A percentile compares a stretch with the other conserved stretches of the same genome.
phyloP scores from a whole-genome alignment of 2,113 vertebrate species.

The Laterallus jamaicensis region DNA sequence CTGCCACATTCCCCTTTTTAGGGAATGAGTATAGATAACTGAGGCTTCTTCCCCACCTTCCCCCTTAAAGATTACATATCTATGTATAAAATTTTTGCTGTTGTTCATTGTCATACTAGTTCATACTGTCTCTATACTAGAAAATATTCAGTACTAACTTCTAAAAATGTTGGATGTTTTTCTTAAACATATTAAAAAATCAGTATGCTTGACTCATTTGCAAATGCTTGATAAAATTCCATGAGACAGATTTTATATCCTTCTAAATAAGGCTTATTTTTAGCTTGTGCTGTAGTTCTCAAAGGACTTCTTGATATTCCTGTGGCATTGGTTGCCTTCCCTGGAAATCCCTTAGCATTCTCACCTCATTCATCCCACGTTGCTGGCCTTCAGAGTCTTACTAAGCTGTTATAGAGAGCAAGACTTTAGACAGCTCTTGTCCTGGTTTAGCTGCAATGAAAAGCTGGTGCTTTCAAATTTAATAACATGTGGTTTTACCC shows the following conservation, averaged over 20 bases:
- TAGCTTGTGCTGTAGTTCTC: neutral
- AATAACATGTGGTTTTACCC: neutral
- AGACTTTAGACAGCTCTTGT: neutral
- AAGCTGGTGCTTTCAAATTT: slow-evolving; percentile 2
- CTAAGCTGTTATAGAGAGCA: neutral
- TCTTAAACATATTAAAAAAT: neutral
- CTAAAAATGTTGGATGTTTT: neutral
- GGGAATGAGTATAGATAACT: neutral
- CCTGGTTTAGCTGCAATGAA: neutral
- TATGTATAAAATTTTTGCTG: neutral
- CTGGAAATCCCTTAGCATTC: neutral
- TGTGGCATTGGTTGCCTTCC: neutral
- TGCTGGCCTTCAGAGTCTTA: neutral
- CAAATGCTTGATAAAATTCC: neutral
- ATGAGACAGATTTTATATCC: neutral
- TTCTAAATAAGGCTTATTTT: neutral
- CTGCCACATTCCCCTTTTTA: neutral
- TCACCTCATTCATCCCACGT: neutral
- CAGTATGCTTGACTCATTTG: neutral
- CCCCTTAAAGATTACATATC: neutral
- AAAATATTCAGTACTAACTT: neutral
- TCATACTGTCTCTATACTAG: neutral
- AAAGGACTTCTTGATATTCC: neutral
- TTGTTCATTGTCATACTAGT: neutral
- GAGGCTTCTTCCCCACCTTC: neutral